Evolutionary conservation across 2,113 vertebrate species (phyloP).

Genomic region (Nettapus auritus): DNA sequence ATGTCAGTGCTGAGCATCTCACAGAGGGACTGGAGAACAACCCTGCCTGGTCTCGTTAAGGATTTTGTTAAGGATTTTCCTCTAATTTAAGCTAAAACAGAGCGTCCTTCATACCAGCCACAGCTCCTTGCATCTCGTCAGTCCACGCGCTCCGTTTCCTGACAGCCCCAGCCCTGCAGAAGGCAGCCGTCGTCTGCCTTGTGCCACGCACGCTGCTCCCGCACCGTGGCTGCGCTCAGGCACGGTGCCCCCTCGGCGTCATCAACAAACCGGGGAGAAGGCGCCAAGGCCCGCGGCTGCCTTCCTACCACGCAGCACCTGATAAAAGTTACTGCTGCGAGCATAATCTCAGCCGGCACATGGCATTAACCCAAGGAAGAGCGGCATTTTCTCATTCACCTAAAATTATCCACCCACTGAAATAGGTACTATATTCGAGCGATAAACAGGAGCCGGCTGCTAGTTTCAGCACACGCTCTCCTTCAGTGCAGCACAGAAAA

Average conservation of each 20-base stretch:
- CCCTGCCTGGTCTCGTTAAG: neutral
- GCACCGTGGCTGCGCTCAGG: neutral
- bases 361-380: conserved; percentile 14
- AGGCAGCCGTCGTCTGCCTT: neutral
- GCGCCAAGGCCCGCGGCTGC: neutral
- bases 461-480: neutral
- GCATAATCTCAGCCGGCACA: conserved; percentile 15
- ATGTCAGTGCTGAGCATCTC: neutral
- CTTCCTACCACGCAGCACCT: conserved; percentile 37
- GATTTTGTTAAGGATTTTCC: neutral
- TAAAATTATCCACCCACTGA: conserved; percentile 54
- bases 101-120: neutral
- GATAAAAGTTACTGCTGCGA: neutral
- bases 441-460: conserved; percentile 42
- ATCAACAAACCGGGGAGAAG: neutral
- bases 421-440: conserved; percentile 4
- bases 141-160: neutral
- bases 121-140: neutral
- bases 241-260: neutral
- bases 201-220: neutral
- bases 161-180: neutral
- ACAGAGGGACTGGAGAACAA: neutral
- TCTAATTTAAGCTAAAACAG: neutral
- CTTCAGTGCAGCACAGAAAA: neutral
- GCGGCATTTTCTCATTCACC: conserved; percentile 41